phyloP scores from a whole-genome alignment of 2,888 invertebrate species.

The Xanthorhoe designata region DNA sequence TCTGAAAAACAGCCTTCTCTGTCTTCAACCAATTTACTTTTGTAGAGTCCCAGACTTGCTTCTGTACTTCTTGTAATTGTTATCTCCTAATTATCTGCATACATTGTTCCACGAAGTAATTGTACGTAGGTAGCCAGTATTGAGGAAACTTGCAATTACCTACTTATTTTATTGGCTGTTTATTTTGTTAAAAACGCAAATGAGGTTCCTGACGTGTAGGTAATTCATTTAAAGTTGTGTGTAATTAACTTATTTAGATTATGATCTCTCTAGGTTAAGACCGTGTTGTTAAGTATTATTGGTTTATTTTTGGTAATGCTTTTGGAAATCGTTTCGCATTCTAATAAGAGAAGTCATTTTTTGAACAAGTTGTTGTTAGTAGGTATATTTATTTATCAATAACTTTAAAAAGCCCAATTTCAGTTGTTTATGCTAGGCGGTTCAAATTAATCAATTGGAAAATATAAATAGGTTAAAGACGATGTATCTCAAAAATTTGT shows the following conservation, averaged over 20 bases:
- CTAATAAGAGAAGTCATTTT: background rate
- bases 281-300: slow-evolving; percentile 51
- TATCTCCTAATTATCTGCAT: slow-evolving; percentile 19
- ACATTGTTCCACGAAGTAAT: slow-evolving; percentile 33
- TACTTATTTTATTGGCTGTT: slow-evolving; percentile 53
- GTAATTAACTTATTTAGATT: slow-evolving; percentile 68
- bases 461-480: too few species aligned
- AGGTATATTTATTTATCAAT: too few species aligned
- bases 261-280: slow-evolving; percentile 78
- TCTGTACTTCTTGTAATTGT: slow-evolving; percentile 11
- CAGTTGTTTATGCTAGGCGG: too few species aligned
- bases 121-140: slow-evolving; percentile 31
- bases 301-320: slow-evolving; percentile 15
- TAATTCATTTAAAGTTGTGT: slow-evolving; percentile 54
- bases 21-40: slow-evolving; percentile 12
- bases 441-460: too few species aligned
- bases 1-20: too few species aligned
- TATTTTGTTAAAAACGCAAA: slow-evolving; percentile 58
- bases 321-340: background rate
- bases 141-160: slow-evolving; percentile 53
- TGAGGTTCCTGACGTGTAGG: slow-evolving; percentile 61
- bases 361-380: too few species aligned
- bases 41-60: background rate
- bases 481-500: too few species aligned
- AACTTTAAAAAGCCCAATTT: too few species aligned